These are phyloP conservation scores for Macrostomum lignano DNA, from an alignment of 1,140 invertebrate species.

Conservation along the genomic window DNA sequence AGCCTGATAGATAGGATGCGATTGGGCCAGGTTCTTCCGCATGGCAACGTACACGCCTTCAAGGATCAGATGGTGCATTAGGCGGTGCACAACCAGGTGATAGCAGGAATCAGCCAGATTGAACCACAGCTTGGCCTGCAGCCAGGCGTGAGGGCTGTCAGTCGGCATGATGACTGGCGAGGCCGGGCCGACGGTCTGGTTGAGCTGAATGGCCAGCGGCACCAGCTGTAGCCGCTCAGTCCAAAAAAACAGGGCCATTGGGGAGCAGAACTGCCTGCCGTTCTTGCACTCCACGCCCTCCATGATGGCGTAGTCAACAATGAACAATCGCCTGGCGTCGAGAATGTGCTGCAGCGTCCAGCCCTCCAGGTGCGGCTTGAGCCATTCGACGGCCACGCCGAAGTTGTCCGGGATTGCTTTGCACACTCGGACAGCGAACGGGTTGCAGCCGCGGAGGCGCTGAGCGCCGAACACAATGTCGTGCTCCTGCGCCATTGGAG, in stretches of 20 bases:
- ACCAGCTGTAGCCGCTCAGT: conserved; percentile 22
- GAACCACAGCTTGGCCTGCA: conserved; percentile 32
- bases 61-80: conserved; percentile 30
- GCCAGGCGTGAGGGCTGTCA: conserved; percentile 27
- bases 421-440: conserved; percentile 24
- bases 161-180: conserved; percentile 26
- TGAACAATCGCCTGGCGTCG: conserved; percentile 26
- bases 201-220: conserved; percentile 31
- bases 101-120: conserved; percentile 30
- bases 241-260: conserved; percentile 29
- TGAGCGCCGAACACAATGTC: conserved; percentile 17
- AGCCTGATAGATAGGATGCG: conserved; percentile 30
- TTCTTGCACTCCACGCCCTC: conserved; percentile 16
- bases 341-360: conserved; percentile 23
- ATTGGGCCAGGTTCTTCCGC: conserved; percentile 25
- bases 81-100: conserved; percentile 29
- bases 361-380: conserved; percentile 26
- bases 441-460: conserved; percentile 20
- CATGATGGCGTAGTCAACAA: conserved; percentile 27
- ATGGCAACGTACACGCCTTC: conserved; percentile 27
- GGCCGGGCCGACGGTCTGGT: conserved; percentile 17
- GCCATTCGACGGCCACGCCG: conserved; percentile 24
- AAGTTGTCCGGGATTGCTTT: conserved; percentile 24
- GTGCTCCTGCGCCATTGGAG: too few species aligned
- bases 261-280: conserved; percentile 23